These are phyloP conservation scores for Cydia pomonella DNA, from an alignment of 1,140 invertebrate species.

Conservation along the genomic window DNA sequence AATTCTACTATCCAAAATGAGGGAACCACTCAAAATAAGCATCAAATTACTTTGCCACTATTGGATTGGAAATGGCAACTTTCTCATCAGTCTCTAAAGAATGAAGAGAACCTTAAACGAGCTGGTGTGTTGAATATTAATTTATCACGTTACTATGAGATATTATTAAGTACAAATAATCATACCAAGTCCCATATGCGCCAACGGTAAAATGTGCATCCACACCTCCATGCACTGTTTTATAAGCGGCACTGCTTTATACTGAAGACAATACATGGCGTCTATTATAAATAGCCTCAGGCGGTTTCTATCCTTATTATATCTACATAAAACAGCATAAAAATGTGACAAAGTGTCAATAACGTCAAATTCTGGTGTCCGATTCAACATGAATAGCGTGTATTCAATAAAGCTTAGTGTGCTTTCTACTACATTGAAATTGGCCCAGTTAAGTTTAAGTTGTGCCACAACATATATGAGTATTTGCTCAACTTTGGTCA, in stretches of 20 bases:
- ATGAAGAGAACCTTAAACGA: no score
- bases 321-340: conserved; percentile 70
- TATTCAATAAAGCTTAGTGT: conserved; percentile 67
- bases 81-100: no score
- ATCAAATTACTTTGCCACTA: no score
- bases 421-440: conserved; percentile 41
- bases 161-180: conserved; percentile 34
- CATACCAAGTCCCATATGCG: conserved; percentile 66
- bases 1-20: no score
- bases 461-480: conserved; percentile 61
- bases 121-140: no score
- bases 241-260: conserved; percentile 64
- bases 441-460: conserved; percentile 41
- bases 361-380: conserved; percentile 58
- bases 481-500: conserved; percentile 70
- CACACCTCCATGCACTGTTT: conserved; percentile 71
- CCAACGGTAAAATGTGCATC: conserved; percentile 68
- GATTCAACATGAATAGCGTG: conserved; percentile 65
- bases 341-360: conserved; percentile 70
- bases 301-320: conserved; percentile 59
- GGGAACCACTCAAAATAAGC: no score
- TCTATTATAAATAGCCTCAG: conserved; percentile 70
- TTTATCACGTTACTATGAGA: no score
- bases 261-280: conserved; percentile 76
- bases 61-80: no score